These are phyloP conservation scores for Perca schrenkii DNA, from an alignment of 2,113 vertebrate genomes.

Conservation along the genomic window DNA sequence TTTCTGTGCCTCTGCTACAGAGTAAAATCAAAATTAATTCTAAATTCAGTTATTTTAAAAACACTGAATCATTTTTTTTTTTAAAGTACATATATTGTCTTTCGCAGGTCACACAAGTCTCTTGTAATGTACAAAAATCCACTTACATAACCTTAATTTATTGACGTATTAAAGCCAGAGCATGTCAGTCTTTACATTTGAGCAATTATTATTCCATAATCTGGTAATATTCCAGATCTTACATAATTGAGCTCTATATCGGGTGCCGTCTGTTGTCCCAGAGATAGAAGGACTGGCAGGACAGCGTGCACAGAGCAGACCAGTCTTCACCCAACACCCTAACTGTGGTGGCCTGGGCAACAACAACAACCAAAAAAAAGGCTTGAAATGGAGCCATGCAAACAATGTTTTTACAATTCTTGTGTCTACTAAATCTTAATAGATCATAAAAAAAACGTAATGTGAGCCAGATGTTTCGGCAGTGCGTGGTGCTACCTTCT, in stretches of 20 bases:
- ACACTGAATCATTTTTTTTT: too few species aligned
- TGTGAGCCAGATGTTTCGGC: slow-evolving; percentile 45
- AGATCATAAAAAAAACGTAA: neutral
- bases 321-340: neutral
- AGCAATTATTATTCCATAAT: slow-evolving; percentile 67
- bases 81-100: neutral
- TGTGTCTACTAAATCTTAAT: neutral
- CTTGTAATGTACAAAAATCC: neutral
- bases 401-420: neutral
- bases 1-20: neutral
- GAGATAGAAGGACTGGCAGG: slow-evolving; percentile 20
- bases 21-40: neutral
- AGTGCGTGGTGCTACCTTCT: slow-evolving; percentile 46
- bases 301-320: neutral
- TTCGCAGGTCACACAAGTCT: neutral
- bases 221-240: slow-evolving; percentile 68
- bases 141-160: slow-evolving; percentile 21
- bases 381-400: neutral
- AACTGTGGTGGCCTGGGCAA: neutral
- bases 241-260: slow-evolving; percentile 64
- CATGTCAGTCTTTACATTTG: slow-evolving; percentile 50
- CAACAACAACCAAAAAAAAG: neutral
- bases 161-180: slow-evolving; percentile 20
- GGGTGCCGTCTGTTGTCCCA: slow-evolving; percentile 52
- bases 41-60: neutral